A percentile compares a stretch with the other conserved stretches of the same genome.
Conservation (phyloP, 2,797 vertebrate species). For the Hoplostethus atlanticus region DNA sequence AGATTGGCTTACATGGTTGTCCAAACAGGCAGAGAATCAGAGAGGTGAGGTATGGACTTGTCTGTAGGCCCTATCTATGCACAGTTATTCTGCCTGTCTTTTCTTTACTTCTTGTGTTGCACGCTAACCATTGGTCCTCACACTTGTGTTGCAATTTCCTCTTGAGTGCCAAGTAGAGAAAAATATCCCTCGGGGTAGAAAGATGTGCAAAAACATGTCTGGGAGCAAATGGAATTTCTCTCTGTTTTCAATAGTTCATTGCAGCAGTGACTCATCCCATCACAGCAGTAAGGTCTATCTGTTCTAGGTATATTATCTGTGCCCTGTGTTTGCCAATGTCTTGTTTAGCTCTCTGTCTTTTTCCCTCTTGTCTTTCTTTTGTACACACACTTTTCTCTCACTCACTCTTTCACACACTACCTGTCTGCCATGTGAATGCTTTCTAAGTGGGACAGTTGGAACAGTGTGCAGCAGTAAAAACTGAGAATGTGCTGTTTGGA, state of each 20-base stretch:
- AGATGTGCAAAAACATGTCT: slow-evolving; percentile 79
- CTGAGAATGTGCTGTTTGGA: slow-evolving; percentile 23
- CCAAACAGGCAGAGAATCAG: slow-evolving; percentile 37
- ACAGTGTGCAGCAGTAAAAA: slow-evolving; percentile 13
- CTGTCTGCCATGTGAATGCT: slow-evolving; percentile 33
- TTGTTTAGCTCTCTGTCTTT: slow-evolving; percentile 10
- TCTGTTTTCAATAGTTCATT: slow-evolving; percentile 41
- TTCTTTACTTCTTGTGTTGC: slow-evolving; percentile 16
- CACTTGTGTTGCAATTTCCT: slow-evolving; percentile 36
- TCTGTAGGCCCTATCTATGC: slow-evolving; percentile 24
- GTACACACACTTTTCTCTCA: slow-evolving; percentile 8
- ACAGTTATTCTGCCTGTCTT: slow-evolving; percentile 18
- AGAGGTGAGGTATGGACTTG: not conserved
- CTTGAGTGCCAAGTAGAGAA: slow-evolving; percentile 23
- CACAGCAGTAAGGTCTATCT: slow-evolving; percentile 40
- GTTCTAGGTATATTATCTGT: slow-evolving; percentile 22
- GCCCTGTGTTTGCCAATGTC: not conserved
- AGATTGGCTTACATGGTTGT: slow-evolving; percentile 28
- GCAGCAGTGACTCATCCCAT: slow-evolving; percentile 54
- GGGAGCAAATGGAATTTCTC: slow-evolving; percentile 70
- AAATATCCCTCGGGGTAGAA: slow-evolving; percentile 46
- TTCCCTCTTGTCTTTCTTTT: not conserved
- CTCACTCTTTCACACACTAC: slow-evolving; percentile 2
- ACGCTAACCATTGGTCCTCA: slow-evolving; percentile 30
- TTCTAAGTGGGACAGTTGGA: slow-evolving; percentile 3